Evolutionary conservation across 1,140 invertebrate genomes (phyloP).

Genomic region (Halyomorpha halys): DNA sequence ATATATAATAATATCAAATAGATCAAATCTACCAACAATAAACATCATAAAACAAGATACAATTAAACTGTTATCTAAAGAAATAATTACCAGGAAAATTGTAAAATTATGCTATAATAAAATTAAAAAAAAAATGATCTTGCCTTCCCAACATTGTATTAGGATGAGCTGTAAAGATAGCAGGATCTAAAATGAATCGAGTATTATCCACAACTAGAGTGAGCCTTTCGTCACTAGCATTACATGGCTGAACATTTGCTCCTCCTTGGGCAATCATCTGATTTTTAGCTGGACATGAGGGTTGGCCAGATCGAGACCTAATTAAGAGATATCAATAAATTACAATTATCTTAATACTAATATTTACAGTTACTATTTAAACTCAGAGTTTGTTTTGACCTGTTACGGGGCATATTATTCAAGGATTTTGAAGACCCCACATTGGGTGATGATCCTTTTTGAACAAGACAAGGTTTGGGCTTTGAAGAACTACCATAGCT

Average conservation of each 20-base stretch:
- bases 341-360: too few relatives aligned
- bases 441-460: conserved; percentile 42
- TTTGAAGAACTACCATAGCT: conserved; percentile 55
- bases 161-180: conserved; percentile 79
- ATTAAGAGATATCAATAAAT: conserved; percentile 15
- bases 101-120: too few relatives aligned
- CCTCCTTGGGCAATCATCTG: conserved; percentile 28
- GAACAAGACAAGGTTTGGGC: conserved; percentile 66
- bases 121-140: too few relatives aligned
- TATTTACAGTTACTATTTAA: neutral
- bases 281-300: conserved; percentile 32
- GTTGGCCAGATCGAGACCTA: conserved; percentile 31
- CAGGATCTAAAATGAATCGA: conserved; percentile 73
- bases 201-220: conserved; percentile 91
- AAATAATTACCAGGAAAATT: neutral
- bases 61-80: too few relatives aligned
- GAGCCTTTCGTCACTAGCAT: conserved; percentile 58
- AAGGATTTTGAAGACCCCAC: conserved; percentile 42
- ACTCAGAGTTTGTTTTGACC: conserved; percentile 34
- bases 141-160: conserved; percentile 83
- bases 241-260: conserved; percentile 7
- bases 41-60: too few relatives aligned
- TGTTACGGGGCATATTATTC: conserved; percentile 42
- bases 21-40: too few relatives aligned
- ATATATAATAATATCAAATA: too few relatives aligned